These are phyloP conservation scores for Lamellibrachia luymesi DNA, from an alignment of 1,140 invertebrate species.

Conservation along the genomic window DNA sequence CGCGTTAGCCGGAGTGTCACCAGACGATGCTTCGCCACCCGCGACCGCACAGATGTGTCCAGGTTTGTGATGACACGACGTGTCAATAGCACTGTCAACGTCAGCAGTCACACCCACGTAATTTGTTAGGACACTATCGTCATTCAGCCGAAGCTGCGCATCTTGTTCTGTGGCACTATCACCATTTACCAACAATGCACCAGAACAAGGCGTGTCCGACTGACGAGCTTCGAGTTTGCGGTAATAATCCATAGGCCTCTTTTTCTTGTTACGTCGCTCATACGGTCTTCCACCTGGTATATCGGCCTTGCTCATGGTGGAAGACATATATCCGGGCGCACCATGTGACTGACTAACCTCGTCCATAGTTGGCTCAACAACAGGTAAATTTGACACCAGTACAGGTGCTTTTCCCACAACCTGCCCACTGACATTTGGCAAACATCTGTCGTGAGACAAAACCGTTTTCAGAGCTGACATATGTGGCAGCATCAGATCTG, in stretches of 20 bases:
- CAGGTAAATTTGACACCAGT: background rate
- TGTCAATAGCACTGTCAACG: background rate
- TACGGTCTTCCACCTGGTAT: background rate
- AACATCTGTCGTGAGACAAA: background rate
- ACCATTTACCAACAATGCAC: background rate
- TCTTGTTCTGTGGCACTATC: background rate
- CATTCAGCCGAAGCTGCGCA: background rate
- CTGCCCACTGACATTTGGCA: background rate
- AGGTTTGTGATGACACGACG: background rate
- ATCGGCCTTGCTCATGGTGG: background rate
- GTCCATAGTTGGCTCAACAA: background rate
- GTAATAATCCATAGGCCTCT: constrained; percentile 25
- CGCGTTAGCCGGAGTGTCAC: background rate
- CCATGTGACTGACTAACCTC: background rate
- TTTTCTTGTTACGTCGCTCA: constrained; percentile 27
- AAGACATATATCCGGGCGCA: constrained; percentile 7
- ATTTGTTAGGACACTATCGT: background rate
- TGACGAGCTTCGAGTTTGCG: constrained; percentile 14
- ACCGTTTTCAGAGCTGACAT: background rate
- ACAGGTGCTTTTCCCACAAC: background rate
- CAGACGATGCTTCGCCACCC: constrained; percentile 3
- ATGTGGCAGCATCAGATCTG: background rate
- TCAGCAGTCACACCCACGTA: background rate
- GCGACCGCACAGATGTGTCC: background rate
- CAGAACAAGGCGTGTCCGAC: background rate